A percentile compares a stretch with the other conserved stretches of the same genome.
Conservation (phyloP, 2,888 invertebrate genomes). For the Hedya salicella region DNA sequence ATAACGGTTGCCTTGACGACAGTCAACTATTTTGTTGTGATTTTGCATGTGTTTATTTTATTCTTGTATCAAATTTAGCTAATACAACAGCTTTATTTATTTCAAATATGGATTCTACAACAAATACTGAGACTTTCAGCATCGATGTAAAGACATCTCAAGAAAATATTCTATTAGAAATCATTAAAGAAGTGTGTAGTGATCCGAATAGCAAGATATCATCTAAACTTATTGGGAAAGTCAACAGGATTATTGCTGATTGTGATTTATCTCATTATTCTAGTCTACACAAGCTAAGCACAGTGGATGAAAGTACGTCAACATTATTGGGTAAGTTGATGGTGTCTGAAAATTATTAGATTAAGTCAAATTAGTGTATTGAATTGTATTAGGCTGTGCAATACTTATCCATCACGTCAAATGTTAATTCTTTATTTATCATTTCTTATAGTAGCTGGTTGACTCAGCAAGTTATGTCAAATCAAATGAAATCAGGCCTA, state of each 20-base stretch:
- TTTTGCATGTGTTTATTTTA: not conserved
- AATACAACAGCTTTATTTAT: conserved; percentile 23
- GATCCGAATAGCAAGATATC: conserved; percentile 61
- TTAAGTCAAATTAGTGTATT: not conserved
- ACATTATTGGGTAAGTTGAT: conserved; percentile 68
- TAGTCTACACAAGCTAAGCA: conserved; percentile 72
- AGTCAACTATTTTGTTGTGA: not conserved
- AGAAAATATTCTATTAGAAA: conserved; percentile 70
- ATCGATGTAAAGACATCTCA: conserved; percentile 60
- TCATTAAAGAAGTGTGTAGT: conserved; percentile 70
- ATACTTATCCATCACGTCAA: too few relatives aligned
- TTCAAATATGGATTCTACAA: conserved; percentile 65
- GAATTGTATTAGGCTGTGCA: not conserved
- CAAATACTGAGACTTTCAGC: conserved; percentile 59
- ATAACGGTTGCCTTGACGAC: conserved; percentile 22
- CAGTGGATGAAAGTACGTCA: conserved; percentile 74
- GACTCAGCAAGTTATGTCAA: too few relatives aligned
- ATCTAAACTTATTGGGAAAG: conserved; percentile 67
- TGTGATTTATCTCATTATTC: conserved; percentile 72
- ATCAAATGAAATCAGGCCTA: too few relatives aligned
- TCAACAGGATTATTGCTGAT: conserved; percentile 72
- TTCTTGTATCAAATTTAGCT: conserved; percentile 13
- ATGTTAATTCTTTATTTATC: too few relatives aligned
- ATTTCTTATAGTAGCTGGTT: too few relatives aligned
- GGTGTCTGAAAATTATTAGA: not conserved